Evolutionary conservation across 2,113 vertebrate species (phyloP).

Genomic region (Dipodomys spectabilis): DNA sequence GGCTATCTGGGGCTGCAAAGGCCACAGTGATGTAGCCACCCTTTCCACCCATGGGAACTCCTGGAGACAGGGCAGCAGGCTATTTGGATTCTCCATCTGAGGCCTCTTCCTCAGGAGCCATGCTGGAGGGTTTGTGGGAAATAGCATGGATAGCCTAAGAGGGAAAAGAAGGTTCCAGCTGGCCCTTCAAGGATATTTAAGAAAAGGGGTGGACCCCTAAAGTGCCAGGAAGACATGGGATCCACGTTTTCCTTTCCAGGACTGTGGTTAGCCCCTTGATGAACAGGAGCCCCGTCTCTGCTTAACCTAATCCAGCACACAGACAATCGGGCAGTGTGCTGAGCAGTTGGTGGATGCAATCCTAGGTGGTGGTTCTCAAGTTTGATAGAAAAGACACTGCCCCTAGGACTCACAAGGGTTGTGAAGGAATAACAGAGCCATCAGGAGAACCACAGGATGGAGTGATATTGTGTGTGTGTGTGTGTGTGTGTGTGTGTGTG

Average conservation of each 20-base stretch:
- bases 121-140: background rate
- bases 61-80: fast-evolving
- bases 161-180: background rate
- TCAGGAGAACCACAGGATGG: no score
- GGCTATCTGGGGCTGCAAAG: no score
- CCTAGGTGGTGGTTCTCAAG: background rate
- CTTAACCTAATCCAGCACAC: fast-evolving
- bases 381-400: background rate
- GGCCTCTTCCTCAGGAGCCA: background rate
- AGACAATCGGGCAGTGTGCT: fast-evolving
- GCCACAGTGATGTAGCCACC: no score
- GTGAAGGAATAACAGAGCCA: fast-evolving
- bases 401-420: background rate
- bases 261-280: background rate
- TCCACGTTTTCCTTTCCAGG: background rate
- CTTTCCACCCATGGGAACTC: fast-evolving
- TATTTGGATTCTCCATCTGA: background rate
- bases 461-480: no score
- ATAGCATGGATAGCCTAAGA: no score
- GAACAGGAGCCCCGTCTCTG: background rate
- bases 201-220: no score
- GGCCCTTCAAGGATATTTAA: background rate
- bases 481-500: background rate
- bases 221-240: background rate
- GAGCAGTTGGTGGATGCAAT: no score